Evolutionary conservation across 2,113 vertebrate genomes (phyloP), one percentile per base, ranked within the genome.

Genomic region (Strix uralensis): DNA sequence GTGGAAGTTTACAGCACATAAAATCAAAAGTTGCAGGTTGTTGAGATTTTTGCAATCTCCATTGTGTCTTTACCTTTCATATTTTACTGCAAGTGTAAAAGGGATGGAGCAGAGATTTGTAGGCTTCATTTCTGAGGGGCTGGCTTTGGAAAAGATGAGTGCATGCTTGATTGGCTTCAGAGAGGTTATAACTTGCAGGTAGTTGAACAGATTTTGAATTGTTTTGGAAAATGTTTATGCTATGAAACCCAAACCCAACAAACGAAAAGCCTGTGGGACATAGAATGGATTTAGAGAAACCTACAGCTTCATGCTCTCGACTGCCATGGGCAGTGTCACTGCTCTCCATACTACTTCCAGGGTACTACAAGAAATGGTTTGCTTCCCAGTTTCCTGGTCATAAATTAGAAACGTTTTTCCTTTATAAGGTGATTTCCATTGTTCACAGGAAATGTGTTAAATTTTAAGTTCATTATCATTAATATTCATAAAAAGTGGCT

Each of bases 231-330:
- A 20, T 1, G 4, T 61, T 44, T 22, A 4, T 30, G 40, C 40
- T n/a, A 9, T 16, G 38, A 75, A 86, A 44, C 22, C 46, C 66
- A 66, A 19, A 46, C 15, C n/a, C 13, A 3, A 1, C 7, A 40
- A 36, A 5, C 10, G 20, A 7, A 34, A 23, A 69, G 2, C 49
- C 14, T 38, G 21, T 13, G n/a, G 34, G 44, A 13, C 21, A 2
- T 0, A 5, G 46, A 3, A 25, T 23, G 19, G 9, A 12, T 15
- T 1, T 11, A 29, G 42, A n/a, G 61, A 36, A 6, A 82, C 5
- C 19, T 27, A 25, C 10, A 62, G 62, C 40, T 49, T 7, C 7
- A 10, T 1, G 10, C 3, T 23, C 38, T 1, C 8, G 5, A 0
- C 17, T 46, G 32, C 38, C 1, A 0, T 7, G 38, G 51, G 54